Percentiles rank a stretch among this genome's conserved stretches.
Conservation (phyloP, 2,113 vertebrate genomes). For the Psilopsiagon aurifrons region DNA sequence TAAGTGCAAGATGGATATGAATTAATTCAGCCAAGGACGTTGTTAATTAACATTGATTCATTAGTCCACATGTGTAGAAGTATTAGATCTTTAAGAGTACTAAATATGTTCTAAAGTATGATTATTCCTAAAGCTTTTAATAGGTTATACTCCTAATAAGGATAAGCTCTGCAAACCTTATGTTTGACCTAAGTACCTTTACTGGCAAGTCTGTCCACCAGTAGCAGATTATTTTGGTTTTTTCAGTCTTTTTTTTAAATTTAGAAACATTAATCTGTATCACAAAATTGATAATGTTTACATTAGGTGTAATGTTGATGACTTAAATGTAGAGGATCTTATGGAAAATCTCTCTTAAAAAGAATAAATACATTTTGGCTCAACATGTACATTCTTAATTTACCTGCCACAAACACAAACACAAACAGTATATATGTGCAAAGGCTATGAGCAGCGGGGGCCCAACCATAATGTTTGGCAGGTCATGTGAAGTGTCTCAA, state of each 20-base stretch:
- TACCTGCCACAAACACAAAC: neutral
- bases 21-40: neutral
- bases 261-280: neutral
- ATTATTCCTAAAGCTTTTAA: constrained; percentile 39
- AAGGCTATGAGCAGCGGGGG: neutral
- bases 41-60: constrained; percentile 1
- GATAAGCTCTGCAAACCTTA: constrained; percentile 2
- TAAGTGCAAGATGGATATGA: neutral
- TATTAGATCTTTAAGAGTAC: neutral
- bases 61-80: neutral
- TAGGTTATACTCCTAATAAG: neutral
- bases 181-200: neutral
- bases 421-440: neutral
- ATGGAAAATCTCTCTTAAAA: neutral
- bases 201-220: neutral
- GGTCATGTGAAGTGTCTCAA: neutral
- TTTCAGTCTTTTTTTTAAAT: neutral
- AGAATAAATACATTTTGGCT: neutral
- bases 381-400: neutral
- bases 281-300: neutral
- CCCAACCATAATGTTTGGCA: neutral
- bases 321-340: neutral
- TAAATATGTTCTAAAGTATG: neutral
- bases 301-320: neutral
- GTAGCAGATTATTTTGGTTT: neutral